phyloP scores from a whole-genome alignment of 2,888 invertebrate genomes.

The Gortyna flavago region DNA sequence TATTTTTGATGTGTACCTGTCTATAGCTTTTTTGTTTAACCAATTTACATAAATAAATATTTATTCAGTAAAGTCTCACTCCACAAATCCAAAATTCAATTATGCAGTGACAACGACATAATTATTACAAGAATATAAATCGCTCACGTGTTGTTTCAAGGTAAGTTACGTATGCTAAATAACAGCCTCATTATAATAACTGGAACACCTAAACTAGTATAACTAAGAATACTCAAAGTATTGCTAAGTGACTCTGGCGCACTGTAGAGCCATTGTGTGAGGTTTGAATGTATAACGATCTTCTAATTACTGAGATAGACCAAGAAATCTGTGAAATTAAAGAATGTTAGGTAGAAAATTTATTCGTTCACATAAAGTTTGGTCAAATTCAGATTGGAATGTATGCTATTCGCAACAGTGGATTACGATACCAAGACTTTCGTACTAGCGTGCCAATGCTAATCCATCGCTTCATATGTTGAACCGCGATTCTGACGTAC shows the following conservation, averaged over 20 bases:
- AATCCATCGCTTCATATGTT: too few species aligned
- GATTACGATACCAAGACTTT: too few species aligned
- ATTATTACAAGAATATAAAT: constrained; percentile 11
- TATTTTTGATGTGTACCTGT: neutral
- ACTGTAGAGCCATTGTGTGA: constrained; percentile 11
- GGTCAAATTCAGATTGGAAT: too few species aligned
- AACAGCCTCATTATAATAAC: constrained; percentile 39
- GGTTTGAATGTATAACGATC: neutral
- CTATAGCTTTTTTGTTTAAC: neutral
- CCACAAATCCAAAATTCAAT: neutral
- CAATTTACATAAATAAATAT: neutral
- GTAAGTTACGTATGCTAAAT: constrained; percentile 40
- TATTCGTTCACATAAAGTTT: too few species aligned
- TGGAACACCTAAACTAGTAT: constrained; percentile 31
- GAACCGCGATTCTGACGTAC: too few species aligned
- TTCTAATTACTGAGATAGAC: neutral
- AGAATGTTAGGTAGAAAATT: neutral
- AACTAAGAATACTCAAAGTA: constrained; percentile 6
- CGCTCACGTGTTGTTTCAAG: constrained; percentile 34
- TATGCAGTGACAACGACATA: neutral
- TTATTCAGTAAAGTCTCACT: neutral
- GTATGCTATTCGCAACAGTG: too few species aligned
- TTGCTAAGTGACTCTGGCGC: constrained; percentile 31
- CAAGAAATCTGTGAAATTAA: neutral
- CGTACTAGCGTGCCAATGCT: too few species aligned